Base-by-base conservation (phyloP, 1,140 invertebrate genomes). In the Pogonognathellus flavescens region DNA sequence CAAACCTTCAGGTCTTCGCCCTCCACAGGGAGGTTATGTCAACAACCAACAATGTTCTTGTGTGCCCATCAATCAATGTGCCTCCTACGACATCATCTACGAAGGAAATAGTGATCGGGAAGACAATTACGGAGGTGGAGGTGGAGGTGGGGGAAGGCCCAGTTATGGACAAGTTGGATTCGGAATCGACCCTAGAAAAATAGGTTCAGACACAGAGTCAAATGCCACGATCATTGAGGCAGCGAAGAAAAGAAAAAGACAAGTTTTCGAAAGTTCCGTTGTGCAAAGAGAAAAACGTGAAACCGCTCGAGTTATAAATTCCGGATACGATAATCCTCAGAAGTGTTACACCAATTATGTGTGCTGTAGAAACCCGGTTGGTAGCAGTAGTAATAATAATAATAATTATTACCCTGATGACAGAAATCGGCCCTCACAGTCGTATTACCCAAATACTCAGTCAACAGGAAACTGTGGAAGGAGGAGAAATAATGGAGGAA, bases 401-500 rank as follows among this genome's bases (percentile, higher is more conserved):
- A 66, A 66, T 2, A 66, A 66, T 31, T 66, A 66, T 31, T 25
- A 22, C 11, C 22, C 22, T 13, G 62, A 66, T 66, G 20, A 66
- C 1, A 22, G 20, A 55, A 14, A 14, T 31, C 9, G 59, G 7
- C 31, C 31, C 14, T 72, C 83, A 31, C 59, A 62, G 8, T 41
- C 31, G 6, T 41, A 41, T 41, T 41, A 41, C 31, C 31, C 31
- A 1, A 41, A 41, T 50, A 22, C 52, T 66, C 60, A 50, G 94
- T 95, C 88, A 0, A 55, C 31, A 11, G 41, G 41, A 18, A 18
- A 16, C 7, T 97, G 96, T 89, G 96, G 96, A 66, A 92, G 93
- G 0, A 76, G 31, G 1, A 92, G 95, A 88, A 95, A 97, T 89
- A 94, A 95, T 7, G 94, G 96, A 88, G 96, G 96, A 20, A 95